A percentile compares a stretch with the other conserved stretches of the same genome.
phyloP scores from a whole-genome alignment of 2,888 invertebrate genomes.

The Lasioglossum malachurum region DNA sequence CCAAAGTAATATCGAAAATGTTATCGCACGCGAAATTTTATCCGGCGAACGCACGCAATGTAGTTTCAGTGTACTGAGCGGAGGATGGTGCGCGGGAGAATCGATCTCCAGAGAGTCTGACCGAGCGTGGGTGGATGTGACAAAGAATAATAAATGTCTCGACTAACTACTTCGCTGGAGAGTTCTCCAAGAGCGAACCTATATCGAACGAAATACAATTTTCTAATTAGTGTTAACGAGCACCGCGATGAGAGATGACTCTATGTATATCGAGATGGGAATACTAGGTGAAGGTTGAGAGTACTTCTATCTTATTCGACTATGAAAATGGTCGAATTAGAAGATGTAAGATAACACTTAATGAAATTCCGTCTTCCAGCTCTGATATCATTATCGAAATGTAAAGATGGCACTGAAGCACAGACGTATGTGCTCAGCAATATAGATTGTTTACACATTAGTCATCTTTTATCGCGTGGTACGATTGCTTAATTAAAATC shows the following conservation, averaged over 20 bases:
- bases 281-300: background rate
- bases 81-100: conserved; percentile 41
- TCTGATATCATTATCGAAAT: background rate
- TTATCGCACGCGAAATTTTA: conserved; percentile 24
- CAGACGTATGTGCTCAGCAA: background rate
- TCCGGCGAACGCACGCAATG: conserved; percentile 19
- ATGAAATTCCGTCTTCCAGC: background rate
- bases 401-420: background rate
- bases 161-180: conserved; percentile 43
- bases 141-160: conserved; percentile 32
- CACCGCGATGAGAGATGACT: background rate
- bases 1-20: background rate
- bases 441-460: background rate
- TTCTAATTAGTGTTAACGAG: conserved; percentile 32
- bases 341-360: background rate
- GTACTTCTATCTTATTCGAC: background rate
- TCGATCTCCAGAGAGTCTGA: conserved; percentile 59
- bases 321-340: background rate
- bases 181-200: conserved; percentile 28
- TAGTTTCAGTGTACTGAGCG: conserved; percentile 10
- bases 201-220: background rate
- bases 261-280: conserved; percentile 5
- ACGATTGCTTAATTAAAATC: conserved; percentile 15
- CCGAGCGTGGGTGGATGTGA: conserved; percentile 22
- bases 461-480: background rate